Conservation (phyloP, 2,113 vertebrate genomes). For the Chloropsis cyanopogon region DNA sequence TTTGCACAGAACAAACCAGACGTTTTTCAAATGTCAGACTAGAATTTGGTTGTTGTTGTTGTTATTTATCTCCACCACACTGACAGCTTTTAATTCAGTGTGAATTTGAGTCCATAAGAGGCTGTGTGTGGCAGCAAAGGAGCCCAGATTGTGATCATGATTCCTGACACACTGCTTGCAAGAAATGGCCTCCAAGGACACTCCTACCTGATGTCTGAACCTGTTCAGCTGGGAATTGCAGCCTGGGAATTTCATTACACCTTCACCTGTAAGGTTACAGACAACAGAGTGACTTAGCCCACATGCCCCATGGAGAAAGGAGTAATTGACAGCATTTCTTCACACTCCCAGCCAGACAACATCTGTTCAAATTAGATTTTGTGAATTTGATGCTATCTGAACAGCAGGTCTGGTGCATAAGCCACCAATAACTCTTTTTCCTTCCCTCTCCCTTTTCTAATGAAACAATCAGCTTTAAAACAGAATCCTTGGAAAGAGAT, state of each 20-base stretch:
- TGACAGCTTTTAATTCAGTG: neutral
- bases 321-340: slow-evolving; percentile 19
- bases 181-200: neutral
- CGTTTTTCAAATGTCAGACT: neutral
- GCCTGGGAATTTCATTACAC: neutral
- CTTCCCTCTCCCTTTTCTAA: neutral
- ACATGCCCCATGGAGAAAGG: neutral
- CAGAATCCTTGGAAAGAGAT: neutral
- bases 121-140: neutral
- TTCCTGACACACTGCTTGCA: neutral
- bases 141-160: neutral
- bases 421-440: neutral
- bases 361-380: slow-evolving; percentile 43
- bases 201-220: neutral
- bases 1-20: neutral
- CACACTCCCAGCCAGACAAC: neutral
- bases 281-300: neutral
- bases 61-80: neutral
- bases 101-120: neutral
- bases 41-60: neutral
- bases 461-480: neutral
- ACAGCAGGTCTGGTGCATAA: neutral
- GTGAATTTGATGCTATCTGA: slow-evolving; percentile 12
- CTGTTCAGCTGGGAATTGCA: neutral
- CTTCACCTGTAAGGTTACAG: neutral